Conservation (phyloP, 2,888 invertebrate genomes). For the Mythimna albipuncta region DNA sequence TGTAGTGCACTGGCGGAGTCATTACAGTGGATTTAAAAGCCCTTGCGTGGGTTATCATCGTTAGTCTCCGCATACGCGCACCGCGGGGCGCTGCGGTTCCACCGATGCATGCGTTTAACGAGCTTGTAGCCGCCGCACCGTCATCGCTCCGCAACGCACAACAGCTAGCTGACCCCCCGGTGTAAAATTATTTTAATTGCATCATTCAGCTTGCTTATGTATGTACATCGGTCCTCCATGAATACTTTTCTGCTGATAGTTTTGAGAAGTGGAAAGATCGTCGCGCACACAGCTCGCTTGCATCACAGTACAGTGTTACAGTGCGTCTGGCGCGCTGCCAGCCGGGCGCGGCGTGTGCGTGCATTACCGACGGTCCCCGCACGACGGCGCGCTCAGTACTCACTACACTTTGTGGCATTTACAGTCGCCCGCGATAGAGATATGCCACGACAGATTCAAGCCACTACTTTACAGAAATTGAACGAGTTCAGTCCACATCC, state of each 20-base stretch:
- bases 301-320: too few species aligned
- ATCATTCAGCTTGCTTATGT: background rate
- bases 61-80: background rate
- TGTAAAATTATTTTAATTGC: background rate
- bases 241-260: background rate
- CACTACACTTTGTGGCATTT: background rate
- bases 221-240: background rate
- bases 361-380: background rate
- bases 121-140: background rate
- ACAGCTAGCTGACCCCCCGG: too few species aligned
- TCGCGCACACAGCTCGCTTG: background rate
- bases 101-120: background rate
- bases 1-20: background rate
- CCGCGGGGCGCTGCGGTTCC: background rate
- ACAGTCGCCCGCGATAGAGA: background rate
- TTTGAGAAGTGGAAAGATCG: background rate
- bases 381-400: background rate
- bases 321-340: background rate
- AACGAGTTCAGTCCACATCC: background rate
- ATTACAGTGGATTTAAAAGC: background rate
- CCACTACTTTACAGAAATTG: background rate
- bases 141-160: background rate
- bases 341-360: background rate
- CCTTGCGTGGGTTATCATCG: background rate
- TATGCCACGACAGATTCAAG: background rate